Evolutionary conservation across 2,888 invertebrate genomes (phyloP), one percentile per base, ranked within the genome.

Genomic region (Polyommatus iphigenia): DNA sequence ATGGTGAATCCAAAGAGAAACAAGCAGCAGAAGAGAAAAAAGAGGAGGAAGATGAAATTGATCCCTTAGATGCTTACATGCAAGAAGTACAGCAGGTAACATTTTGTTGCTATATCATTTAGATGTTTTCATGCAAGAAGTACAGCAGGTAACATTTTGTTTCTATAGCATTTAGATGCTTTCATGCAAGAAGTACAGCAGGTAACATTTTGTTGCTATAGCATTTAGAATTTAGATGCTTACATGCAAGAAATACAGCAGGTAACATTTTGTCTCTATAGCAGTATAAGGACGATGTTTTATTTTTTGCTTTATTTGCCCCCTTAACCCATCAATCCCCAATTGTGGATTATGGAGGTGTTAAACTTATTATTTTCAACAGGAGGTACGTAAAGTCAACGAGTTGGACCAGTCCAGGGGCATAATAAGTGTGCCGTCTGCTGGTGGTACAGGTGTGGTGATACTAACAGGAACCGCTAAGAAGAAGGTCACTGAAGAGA

Each of bases 21-120:
- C 85, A 95, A 91, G 86, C 91, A 73, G 92, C 89, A 73, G 92
- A 90, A 62, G 91, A 90, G 77, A 89, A 89, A 72, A 89, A 90
- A 73, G 92, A 89, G 78, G 94, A 93, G 80, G 96, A 96, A 83
- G 97, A 98, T 81, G 99, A 99, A 87, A 96, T 98, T 75, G 99
- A 99, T 94, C 97, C 99, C 0, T 92, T 99, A 46, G 99, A 99
- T 95, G 99, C 99, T 7, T 99, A 97, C 87, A 99, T 99, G 99
- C 96, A 97, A 90, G 98, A 97, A 92, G 95, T 95, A 0, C 95
- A 95, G 84, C 95, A 95, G 83, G 95, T 95, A 83, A 29, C 13
- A 29, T 13, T 29, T 8, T 41, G 8, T 41, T 41, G 10, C 41
- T 41, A 2, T 41, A 41, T n/a, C 8, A 36, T 0, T 92, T 99